Evolutionary conservation across 2,797 vertebrate genomes (phyloP), one percentile per base, ranked within the genome.

Genomic region (Ptychadena robeensis): DNA sequence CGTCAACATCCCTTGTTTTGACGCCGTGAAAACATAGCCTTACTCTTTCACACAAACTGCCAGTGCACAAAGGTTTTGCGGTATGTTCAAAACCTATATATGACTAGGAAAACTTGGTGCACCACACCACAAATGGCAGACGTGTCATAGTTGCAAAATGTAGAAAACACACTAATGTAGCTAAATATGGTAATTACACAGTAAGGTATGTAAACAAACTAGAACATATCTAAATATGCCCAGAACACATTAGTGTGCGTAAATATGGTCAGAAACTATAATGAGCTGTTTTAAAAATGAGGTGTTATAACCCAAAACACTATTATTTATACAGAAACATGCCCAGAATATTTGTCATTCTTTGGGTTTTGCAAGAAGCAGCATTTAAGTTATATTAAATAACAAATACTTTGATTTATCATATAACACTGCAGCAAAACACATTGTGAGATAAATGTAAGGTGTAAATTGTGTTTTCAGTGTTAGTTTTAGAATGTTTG

Each of bases 241-340:
- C 40, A 53, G 44, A 53, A 53, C 44, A 22, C 15, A 8, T 40
- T 14, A 4, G 12, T 1, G 2, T 53, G 18, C n/a, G n/a, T n/a
- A n/a, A n/a, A n/a, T n/a, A n/a, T n/a, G n/a, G n/a, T n/a, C n/a
- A n/a, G n/a, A n/a, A n/a, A n/a, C 44, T 3, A 6, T 18, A 53
- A 22, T 7, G 18, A 53, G 15, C 5, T 27, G 28, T 61, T 61
- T 61, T 27, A 25, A 61, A 27, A 9, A 44, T 44, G 4, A 48
- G 11, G 25, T 64, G 68, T 80, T 72, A 40, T 72, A 35, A 12
- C 12, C 28, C 30, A 22, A 63, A 72, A 64, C 78, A 80, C 30
- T 80, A n/a, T 64, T 25, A 65, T 80, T 65, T 73, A 73, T 27
- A 48, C 10, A 65, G 7, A 25, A 48, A 65, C 25, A 48, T 28